Conservation (phyloP, 2,797 vertebrate species). For the Sebastes itinus region DNA sequence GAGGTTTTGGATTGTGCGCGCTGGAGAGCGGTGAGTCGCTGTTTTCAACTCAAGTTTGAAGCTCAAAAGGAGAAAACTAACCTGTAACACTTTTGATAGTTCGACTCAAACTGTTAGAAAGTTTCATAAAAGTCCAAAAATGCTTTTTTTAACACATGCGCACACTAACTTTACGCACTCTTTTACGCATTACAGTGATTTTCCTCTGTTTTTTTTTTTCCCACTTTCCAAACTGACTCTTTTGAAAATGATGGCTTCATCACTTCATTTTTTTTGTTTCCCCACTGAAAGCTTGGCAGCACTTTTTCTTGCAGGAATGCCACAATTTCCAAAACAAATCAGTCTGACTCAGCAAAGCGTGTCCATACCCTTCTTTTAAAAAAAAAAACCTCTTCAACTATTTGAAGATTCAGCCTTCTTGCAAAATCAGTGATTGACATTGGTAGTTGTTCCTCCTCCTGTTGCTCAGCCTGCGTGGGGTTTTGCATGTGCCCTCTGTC, state of each 20-base stretch:
- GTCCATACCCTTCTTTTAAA: slow-evolving; percentile 12
- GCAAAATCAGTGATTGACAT: slow-evolving; percentile 25
- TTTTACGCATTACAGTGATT: not conserved
- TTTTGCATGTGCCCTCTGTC: slow-evolving; percentile 54
- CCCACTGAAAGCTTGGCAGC: slow-evolving; percentile 52
- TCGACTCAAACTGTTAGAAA: not conserved
- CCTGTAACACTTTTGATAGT: not conserved
- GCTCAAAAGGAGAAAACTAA: not conserved
- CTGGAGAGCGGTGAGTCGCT: slow-evolving; percentile 51
- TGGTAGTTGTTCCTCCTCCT: slow-evolving; percentile 1
- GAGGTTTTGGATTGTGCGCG: slow-evolving; percentile 17
- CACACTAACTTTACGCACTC: not conserved
- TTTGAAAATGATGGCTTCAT: slow-evolving; percentile 40
- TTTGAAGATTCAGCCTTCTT: not conserved
- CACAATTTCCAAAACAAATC: slow-evolving; percentile 71
- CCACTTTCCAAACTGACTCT: not conserved
- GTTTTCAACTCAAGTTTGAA: not conserved
- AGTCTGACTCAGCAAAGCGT: slow-evolving; percentile 70
- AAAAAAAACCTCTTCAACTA: not conserved
- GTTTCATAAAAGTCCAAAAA: not conserved
- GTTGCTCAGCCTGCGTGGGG: slow-evolving; percentile 11
- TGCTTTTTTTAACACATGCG: not conserved
- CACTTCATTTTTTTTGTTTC: slow-evolving; percentile 14
- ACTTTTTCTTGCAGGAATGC: slow-evolving; percentile 63
- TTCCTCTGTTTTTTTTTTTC: slow-evolving; percentile 1